Percentiles rank a stretch among this genome's conserved stretches.
Conservation (phyloP, 2,113 vertebrate genomes). For the Pedionomus torquatus region DNA sequence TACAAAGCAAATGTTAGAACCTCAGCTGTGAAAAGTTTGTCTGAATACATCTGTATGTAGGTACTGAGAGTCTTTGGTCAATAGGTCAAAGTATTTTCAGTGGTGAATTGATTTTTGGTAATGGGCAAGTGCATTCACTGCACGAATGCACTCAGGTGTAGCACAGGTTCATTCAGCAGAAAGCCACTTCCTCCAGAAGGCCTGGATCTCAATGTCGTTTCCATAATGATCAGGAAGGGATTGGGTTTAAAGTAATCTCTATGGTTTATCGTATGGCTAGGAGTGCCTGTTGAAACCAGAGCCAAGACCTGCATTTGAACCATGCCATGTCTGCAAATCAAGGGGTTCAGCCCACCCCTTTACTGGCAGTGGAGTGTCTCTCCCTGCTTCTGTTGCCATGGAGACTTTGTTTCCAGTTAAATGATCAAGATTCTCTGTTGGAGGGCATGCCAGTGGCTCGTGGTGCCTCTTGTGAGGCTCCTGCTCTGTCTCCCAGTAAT, state of each 20-base stretch:
- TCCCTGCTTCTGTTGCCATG: background rate
- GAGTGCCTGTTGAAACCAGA: background rate
- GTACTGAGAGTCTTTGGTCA: background rate
- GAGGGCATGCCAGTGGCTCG: background rate
- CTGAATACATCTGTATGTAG: background rate
- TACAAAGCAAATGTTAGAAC: background rate
- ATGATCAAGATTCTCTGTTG: background rate
- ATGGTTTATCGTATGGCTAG: background rate
- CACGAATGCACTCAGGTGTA: background rate
- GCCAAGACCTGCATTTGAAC: background rate
- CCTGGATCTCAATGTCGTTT: background rate
- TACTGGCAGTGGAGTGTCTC: background rate
- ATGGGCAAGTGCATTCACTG: background rate
- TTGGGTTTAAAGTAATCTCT: background rate
- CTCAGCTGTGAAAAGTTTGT: background rate
- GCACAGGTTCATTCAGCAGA: background rate
- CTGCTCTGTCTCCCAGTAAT: background rate
- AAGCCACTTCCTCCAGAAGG: background rate
- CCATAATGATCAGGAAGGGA: background rate
- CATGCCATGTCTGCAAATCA: accelerated
- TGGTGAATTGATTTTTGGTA: background rate
- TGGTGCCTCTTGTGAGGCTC: accelerated
- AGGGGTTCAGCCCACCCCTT: background rate
- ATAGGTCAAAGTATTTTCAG: background rate
- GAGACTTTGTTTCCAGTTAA: constrained; percentile 25